Conservation (phyloP, 2,797 vertebrate species). For the Enteromius fasciolatus region DNA sequence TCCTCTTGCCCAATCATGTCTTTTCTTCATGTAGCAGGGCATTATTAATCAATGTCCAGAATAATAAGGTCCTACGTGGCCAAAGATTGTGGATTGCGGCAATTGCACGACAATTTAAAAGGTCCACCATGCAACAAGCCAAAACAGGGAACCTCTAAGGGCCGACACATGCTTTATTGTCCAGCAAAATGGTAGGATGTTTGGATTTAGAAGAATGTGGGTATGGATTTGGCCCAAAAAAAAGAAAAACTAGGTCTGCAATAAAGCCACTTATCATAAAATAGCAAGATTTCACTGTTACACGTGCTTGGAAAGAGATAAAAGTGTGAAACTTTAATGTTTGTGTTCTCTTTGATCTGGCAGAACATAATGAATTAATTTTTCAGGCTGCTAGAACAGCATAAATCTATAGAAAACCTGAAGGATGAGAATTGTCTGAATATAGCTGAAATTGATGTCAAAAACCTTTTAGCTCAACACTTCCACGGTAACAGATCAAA, state of each 20-base stretch:
- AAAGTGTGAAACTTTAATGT: slow-evolving; percentile 49
- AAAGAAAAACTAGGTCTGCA: slow-evolving; percentile 40
- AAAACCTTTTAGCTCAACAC: slow-evolving; percentile 25
- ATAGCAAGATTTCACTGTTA: slow-evolving; percentile 27
- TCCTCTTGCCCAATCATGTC: slow-evolving; percentile 63
- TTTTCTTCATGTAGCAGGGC: slow-evolving; percentile 56
- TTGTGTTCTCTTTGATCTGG: slow-evolving; percentile 44
- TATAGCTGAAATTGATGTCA: neutral
- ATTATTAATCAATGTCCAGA: slow-evolving; percentile 76
- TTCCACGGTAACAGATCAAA: slow-evolving; percentile 11
- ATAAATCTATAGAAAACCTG: slow-evolving; percentile 5
- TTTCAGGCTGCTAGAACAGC: slow-evolving; percentile 17
- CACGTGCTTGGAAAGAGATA: slow-evolving; percentile 26
- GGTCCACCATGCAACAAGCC: slow-evolving; percentile 56
- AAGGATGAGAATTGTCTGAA: slow-evolving; percentile 16
- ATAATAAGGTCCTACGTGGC: slow-evolving; percentile 66
- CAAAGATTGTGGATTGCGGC: slow-evolving; percentile 66
- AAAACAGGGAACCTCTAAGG: slow-evolving; percentile 48
- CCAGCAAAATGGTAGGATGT: slow-evolving; percentile 15
- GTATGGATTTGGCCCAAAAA: slow-evolving; percentile 11
- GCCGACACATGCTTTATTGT: slow-evolving; percentile 27
- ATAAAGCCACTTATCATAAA: slow-evolving; percentile 23
- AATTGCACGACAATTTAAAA: slow-evolving; percentile 58
- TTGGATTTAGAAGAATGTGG: slow-evolving; percentile 39
- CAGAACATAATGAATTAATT: slow-evolving; percentile 34